These are phyloP conservation scores for Dasypolia templi DNA, from an alignment of 2,888 invertebrate species.

Conservation along the genomic window DNA sequence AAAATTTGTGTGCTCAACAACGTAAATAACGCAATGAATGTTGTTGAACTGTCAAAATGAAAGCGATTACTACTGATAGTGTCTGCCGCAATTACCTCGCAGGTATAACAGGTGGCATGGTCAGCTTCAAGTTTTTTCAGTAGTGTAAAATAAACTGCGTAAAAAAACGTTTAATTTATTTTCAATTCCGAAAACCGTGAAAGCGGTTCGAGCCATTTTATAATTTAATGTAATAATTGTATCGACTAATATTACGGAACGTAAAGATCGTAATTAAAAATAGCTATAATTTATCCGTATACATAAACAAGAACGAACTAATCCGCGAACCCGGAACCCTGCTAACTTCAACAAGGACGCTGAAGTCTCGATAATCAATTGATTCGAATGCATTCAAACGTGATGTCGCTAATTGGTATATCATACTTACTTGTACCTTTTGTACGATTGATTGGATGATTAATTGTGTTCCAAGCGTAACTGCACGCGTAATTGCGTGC, in stretches of 20 bases:
- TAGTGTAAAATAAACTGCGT: neutral
- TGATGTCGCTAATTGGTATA: constrained; percentile 39
- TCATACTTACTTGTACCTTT: constrained; percentile 13
- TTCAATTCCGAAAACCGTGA: no score
- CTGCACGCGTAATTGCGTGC: no score
- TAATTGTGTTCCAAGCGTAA: constrained; percentile 6
- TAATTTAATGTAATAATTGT: neutral
- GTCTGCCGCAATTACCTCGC: no score
- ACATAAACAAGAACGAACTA: constrained; percentile 16
- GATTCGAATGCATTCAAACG: constrained; percentile 21
- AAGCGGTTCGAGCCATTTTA: neutral
- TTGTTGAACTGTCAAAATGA: no score
- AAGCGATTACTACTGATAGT: no score
- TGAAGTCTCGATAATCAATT: constrained; percentile 18
- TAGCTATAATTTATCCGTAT: no score
- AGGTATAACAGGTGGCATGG: no score
- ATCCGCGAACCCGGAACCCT: constrained; percentile 34
- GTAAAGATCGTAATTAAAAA: neutral
- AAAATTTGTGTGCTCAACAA: no score
- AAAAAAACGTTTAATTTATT: neutral
- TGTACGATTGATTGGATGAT: constrained; percentile 27
- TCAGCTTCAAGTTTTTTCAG: neutral
- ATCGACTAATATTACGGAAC: no score
- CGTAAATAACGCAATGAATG: no score
- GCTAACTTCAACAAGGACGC: constrained; percentile 11